Evolutionary conservation across 2,797 vertebrate species (phyloP).

Genomic region (Schizothorax lantsangensis): DNA sequence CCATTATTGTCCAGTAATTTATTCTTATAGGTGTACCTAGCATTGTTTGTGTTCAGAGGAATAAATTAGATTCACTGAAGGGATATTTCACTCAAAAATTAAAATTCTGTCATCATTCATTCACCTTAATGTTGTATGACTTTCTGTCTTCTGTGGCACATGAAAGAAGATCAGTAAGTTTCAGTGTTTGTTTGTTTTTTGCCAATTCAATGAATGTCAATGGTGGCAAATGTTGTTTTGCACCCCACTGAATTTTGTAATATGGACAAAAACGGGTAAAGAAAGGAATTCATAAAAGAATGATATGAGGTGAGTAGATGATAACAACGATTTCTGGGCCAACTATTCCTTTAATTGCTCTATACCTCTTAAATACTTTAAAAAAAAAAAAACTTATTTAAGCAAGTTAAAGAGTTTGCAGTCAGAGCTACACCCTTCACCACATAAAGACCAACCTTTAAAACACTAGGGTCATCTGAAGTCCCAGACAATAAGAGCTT

Average conservation of each 20-base stretch:
- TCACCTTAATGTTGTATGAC: background rate
- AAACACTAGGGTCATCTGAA: slow-evolving; percentile 16
- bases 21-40: background rate
- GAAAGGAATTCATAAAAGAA: background rate
- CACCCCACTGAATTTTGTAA: background rate
- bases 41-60: background rate
- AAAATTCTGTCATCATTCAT: background rate
- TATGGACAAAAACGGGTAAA: background rate
- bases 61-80: background rate
- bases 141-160: background rate
- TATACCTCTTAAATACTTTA: background rate
- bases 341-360: background rate
- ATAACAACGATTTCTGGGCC: background rate
- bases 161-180: background rate
- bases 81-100: background rate
- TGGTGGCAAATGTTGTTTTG: background rate
- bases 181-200: background rate
- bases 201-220: background rate
- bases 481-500: slow-evolving; percentile 44
- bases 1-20: slow-evolving; percentile 21
- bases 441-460: slow-evolving; percentile 6
- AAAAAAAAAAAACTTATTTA: background rate
- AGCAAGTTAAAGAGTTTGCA: background rate
- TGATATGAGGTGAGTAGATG: background rate
- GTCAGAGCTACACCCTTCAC: background rate